Evolutionary conservation across 2,797 vertebrate species (phyloP).

Genomic region (Chaetophractus vellerosus): DNA sequence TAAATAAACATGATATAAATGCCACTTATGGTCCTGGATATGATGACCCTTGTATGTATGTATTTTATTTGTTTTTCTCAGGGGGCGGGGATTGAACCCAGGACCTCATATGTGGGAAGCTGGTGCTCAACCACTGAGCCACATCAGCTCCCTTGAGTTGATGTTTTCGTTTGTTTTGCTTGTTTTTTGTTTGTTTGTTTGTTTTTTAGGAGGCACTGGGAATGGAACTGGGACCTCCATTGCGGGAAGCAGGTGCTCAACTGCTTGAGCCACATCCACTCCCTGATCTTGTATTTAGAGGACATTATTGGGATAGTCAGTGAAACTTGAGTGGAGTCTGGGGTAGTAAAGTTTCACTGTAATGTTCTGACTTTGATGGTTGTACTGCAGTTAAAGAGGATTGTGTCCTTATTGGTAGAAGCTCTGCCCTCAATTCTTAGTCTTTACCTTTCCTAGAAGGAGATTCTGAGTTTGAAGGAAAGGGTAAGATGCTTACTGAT

Average conservation of each 20-base stretch:
- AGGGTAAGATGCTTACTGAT: background rate
- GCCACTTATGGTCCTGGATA: background rate
- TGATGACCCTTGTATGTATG: too few relatives aligned
- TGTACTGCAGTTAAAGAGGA: background rate
- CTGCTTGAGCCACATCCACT: too few relatives aligned
- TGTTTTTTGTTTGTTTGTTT: too few relatives aligned
- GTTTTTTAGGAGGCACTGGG: too few relatives aligned
- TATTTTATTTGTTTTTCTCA: too few relatives aligned
- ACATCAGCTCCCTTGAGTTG: too few relatives aligned
- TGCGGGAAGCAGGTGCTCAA: too few relatives aligned
- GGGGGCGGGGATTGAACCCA: too few relatives aligned
- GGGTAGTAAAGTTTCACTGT: background rate
- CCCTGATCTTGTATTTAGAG: background rate
- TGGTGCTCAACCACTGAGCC: too few relatives aligned
- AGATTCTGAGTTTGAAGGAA: slow-evolving; percentile 16
- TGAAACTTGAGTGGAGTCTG: background rate
- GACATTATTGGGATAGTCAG: background rate
- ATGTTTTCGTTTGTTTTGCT: too few relatives aligned
- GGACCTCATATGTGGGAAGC: too few relatives aligned
- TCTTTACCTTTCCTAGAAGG: background rate
- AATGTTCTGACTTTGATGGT: background rate
- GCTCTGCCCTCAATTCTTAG: background rate
- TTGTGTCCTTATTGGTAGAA: background rate
- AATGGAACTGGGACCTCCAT: too few relatives aligned
- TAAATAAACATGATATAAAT: background rate